Evolutionary conservation across 2,888 invertebrate species (phyloP).

Genomic region (Lydus trimaculatus): DNA sequence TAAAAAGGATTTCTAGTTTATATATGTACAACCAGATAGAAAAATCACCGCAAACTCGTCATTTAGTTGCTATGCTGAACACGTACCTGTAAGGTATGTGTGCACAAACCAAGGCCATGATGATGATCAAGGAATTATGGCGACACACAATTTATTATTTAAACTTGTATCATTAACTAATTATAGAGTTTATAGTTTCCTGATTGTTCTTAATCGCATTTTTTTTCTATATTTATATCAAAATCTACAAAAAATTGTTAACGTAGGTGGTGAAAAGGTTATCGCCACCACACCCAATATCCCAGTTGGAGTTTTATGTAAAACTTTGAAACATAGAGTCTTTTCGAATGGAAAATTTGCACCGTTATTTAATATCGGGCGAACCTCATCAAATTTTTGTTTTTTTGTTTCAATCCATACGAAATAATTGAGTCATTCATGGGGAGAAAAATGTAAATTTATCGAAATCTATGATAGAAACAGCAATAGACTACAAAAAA

Average conservation of each 20-base stretch:
- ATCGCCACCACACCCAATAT: neutral
- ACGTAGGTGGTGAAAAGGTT: neutral
- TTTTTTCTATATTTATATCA: neutral
- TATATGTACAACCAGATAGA: neutral
- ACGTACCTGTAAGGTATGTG: constrained; percentile 31
- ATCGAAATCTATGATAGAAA: neutral
- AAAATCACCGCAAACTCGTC: constrained; percentile 15
- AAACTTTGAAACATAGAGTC: neutral
- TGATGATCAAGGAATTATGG: constrained; percentile 32
- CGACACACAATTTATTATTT: neutral
- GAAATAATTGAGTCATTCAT: neutral
- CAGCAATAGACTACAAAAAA: neutral
- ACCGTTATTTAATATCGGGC: neutral
- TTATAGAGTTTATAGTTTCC: neutral
- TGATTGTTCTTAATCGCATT: neutral
- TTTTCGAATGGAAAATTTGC: neutral
- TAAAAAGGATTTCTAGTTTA: neutral
- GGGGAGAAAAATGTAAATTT: neutral
- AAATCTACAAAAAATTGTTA: neutral
- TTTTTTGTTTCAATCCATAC: too few species aligned
- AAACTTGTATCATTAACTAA: neutral
- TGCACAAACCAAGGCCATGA: constrained; percentile 28
- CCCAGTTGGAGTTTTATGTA: neutral
- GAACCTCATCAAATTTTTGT: neutral
- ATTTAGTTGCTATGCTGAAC: constrained; percentile 31